Base-by-base conservation (phyloP, 2,888 invertebrate genomes). In the Glaucopsyche alexis region DNA sequence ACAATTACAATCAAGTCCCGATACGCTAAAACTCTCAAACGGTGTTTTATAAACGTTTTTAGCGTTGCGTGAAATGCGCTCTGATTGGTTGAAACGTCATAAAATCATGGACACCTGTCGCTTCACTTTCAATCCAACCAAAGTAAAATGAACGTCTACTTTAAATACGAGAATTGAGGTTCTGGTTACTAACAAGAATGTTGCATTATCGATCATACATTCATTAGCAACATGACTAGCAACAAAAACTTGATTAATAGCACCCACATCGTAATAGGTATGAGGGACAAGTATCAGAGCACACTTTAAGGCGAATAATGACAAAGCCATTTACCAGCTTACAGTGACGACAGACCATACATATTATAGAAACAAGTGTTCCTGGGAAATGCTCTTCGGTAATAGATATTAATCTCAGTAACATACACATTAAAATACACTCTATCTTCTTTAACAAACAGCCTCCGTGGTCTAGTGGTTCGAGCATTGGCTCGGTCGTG, bases 221-320 rank as follows among this genome's bases (percentile, higher is more conserved):
- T 60, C 60, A 60, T 60, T 60, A 60, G 60, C 11, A 40, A 65
- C 7, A 16, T 65, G 65, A 65, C 65, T 65, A 40, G 65, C 65
- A 42, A 40, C 6, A 65, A 40, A 65, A 40, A 65, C 40, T 38
- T 65, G 65, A 65, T 65, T 42, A 66, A 66, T 16, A 14, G 42
- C 8, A 66, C 66, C 66, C n/a, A 42, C 66, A 16, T 66, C 66
- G 66, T 16, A n/a, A 66, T 66, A 29, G 29, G 29, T 29, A 66
- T 42, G 16, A 66, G 42, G 66, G 66, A n/a, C 19, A 42, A 16
- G 42, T 42, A 66, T 40, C 66, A 66, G 42, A 60, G 14, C 29
- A 60, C 29, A 38, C 60, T 38, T 60, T 38, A 60, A 60, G 60
- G 60, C 29, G 60, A 8, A 19, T 55, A 6, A 60, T 60, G 60